Conservation (phyloP, 2,797 vertebrate species). For the Spea hammondii region DNA sequence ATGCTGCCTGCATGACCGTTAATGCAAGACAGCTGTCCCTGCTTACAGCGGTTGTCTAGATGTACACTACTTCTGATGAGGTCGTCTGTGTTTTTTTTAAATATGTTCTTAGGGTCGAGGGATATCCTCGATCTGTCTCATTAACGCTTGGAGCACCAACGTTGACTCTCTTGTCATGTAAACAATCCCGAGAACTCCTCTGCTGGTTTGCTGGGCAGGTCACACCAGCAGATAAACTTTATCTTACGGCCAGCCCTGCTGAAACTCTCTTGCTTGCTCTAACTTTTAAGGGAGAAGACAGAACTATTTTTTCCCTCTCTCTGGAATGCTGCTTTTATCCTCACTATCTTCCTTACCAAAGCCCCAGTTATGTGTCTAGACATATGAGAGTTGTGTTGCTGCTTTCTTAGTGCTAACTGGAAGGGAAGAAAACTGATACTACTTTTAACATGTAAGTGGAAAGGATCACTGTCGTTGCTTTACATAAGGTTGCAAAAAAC, state of each 20-base stretch:
- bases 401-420: not conserved
- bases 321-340: conserved; percentile 35
- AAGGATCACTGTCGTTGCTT: not conserved
- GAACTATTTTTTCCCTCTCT: conserved; percentile 8
- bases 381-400: conserved; percentile 14
- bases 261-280: conserved; percentile 28
- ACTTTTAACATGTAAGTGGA: not conserved
- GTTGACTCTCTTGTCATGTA: conserved; percentile 28
- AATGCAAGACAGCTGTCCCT: conserved; percentile 44
- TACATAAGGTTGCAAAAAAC: not conserved
- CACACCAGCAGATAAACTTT: conserved; percentile 11
- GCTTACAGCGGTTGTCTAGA: conserved; percentile 36
- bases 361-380: conserved; percentile 16
- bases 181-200: not conserved
- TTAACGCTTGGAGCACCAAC: conserved; percentile 38
- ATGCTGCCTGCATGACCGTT: not conserved
- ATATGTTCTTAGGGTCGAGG: conserved; percentile 16
- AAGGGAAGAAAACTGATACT: not conserved
- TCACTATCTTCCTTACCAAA: conserved; percentile 42
- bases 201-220: conserved; percentile 24
- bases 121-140: not conserved
- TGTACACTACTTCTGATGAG: conserved; percentile 20
- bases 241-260: conserved; percentile 16
- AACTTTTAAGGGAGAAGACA: conserved; percentile 23
- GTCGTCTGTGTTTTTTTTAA: conserved; percentile 13